Evolutionary conservation across 2,888 invertebrate genomes (phyloP).

Genomic region (Calephelis perditalis): DNA sequence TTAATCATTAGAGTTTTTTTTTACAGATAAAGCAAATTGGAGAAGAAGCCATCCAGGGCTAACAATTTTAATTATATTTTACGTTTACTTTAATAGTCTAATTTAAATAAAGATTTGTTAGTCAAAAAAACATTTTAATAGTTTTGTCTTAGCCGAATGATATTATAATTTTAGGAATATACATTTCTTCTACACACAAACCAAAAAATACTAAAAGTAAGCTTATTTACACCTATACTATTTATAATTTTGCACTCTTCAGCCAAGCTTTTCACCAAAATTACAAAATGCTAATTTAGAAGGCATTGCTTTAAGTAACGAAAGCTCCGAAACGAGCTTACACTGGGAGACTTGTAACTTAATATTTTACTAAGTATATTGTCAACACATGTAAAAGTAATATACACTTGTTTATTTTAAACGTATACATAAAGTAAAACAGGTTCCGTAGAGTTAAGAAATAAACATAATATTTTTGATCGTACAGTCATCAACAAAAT

Average conservation of each 20-base stretch:
- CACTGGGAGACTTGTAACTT: conserved; percentile 22
- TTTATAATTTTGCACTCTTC: conserved; percentile 28
- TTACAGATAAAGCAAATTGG: conserved; percentile 55
- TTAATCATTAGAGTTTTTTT: conserved; percentile 25
- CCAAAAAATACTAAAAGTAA: conserved; percentile 17
- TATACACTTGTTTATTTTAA: conserved; percentile 5
- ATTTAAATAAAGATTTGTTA: conserved; percentile 24
- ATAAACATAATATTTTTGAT: neutral
- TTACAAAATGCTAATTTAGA: conserved; percentile 22
- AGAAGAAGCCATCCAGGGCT: conserved; percentile 51
- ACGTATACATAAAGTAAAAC: conserved; percentile 17
- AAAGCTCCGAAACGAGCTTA: conserved; percentile 25
- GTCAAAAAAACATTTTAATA: conserved; percentile 4
- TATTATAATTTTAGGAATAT: conserved; percentile 1
- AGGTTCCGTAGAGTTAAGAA: conserved; percentile 37
- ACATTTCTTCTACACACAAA: neutral
- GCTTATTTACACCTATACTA: conserved; percentile 19
- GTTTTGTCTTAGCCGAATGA: conserved; percentile 4
- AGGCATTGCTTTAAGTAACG: conserved; percentile 21
- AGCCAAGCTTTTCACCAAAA: conserved; percentile 25
- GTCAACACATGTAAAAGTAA: conserved; percentile 1
- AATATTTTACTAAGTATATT: conserved; percentile 13
- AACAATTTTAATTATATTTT: conserved; percentile 40
- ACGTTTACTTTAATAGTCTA: conserved; percentile 28
- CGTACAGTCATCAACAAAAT: neutral